These are phyloP conservation scores for Proteles cristata DNA, from an alignment of 2,113 vertebrate species.

Conservation along the genomic window DNA sequence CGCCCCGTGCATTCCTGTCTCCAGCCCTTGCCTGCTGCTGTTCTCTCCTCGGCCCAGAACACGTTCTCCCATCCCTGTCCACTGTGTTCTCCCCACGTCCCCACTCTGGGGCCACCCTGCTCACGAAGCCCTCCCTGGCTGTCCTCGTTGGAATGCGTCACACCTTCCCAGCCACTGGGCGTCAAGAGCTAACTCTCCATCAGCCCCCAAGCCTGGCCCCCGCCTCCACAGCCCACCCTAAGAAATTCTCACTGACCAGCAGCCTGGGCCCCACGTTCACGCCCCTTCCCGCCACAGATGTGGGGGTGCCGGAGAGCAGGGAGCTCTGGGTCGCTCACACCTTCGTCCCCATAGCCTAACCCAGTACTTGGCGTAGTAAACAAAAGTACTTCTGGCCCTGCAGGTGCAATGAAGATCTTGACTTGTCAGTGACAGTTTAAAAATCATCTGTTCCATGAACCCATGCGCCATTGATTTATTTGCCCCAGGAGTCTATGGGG, in stretches of 20 bases:
- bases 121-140: not conserved
- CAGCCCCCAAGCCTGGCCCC: rapidly evolving
- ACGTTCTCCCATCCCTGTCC: not conserved
- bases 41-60: not conserved
- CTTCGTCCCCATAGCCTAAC: not conserved
- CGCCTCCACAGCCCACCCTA: not conserved
- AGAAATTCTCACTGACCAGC: not conserved
- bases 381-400: not conserved
- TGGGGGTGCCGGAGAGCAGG: not conserved
- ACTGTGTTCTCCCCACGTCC: not conserved
- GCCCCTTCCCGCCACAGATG: not conserved
- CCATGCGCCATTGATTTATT: not conserved
- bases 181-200: not conserved
- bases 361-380: not conserved
- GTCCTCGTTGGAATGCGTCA: not conserved
- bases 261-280: not conserved
- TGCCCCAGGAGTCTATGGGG: not conserved
- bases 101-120: not conserved
- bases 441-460: not conserved
- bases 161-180: not conserved
- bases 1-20: not conserved
- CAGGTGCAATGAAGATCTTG: not conserved
- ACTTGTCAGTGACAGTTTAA: not conserved
- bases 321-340: not conserved
- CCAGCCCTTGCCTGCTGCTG: not conserved